These are phyloP conservation scores for Dryocosmus kuriphilus DNA, from an alignment of 2,888 invertebrate species.

Conservation along the genomic window DNA sequence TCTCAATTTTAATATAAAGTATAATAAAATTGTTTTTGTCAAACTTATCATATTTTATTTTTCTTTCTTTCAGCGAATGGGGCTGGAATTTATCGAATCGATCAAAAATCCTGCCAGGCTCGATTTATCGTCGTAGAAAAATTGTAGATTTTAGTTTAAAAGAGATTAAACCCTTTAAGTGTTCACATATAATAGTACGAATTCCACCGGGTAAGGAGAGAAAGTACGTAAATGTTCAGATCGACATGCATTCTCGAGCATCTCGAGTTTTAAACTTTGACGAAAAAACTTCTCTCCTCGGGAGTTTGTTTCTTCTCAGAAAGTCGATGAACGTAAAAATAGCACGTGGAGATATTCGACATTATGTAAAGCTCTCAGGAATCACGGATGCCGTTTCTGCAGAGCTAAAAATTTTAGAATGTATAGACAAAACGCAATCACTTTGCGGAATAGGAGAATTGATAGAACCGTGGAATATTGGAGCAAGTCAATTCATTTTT, in stretches of 20 bases:
- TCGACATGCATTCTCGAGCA: constrained; percentile 53
- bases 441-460: constrained; percentile 65
- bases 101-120: constrained; percentile 80
- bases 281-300: constrained; percentile 44
- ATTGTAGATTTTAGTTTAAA: constrained; percentile 81
- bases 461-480: constrained; percentile 65
- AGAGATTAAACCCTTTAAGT: constrained; percentile 79
- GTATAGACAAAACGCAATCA: constrained; percentile 55
- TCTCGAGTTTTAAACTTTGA: constrained; percentile 49
- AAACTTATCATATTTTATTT: background rate
- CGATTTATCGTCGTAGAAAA: constrained; percentile 77
- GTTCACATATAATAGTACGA: constrained; percentile 86
- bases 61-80: constrained; percentile 76
- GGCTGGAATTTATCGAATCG: constrained; percentile 81
- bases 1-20: constrained; percentile 34
- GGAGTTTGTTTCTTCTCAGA: constrained; percentile 54
- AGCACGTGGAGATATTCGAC: constrained; percentile 61
- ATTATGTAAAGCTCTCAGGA: constrained; percentile 61
- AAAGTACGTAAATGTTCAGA: constrained; percentile 54
- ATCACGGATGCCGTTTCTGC: constrained; percentile 63
- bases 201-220: constrained; percentile 79
- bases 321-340: constrained; percentile 52
- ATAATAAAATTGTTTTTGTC: background rate
- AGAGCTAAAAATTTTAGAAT: constrained; percentile 61
- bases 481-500: constrained; percentile 62